A percentile compares a stretch with the other conserved stretches of the same genome.
Conservation (phyloP, 35 echinoderm and acorn worm species). For the Chiridota heheva region DNA sequence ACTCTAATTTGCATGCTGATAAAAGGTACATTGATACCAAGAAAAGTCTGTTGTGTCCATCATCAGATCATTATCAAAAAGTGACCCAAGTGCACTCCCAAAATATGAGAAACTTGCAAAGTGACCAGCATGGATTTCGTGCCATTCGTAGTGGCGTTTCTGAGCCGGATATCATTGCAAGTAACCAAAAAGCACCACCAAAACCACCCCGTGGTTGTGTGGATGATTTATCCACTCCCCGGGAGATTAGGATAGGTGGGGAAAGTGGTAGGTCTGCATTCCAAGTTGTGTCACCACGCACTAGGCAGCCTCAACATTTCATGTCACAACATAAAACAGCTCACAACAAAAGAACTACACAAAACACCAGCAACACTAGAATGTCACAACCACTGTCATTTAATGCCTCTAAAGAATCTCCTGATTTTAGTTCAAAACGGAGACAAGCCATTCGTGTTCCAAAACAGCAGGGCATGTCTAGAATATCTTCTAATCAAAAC, state of each 20-base stretch:
- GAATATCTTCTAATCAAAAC: neutral
- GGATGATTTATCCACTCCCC: neutral
- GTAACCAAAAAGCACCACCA: conserved; percentile 15
- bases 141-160: conserved; percentile 37
- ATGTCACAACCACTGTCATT: neutral
- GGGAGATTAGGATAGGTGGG: neutral
- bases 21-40: too few relatives aligned
- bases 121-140: conserved; percentile 36
- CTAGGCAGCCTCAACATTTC: neutral
- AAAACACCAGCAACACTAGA: neutral
- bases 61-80: neutral
- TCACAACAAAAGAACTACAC: conserved; percentile 8
- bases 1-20: conserved; percentile 31
- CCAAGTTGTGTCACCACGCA: conserved; percentile 18
- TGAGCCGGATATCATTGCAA: conserved; percentile 34
- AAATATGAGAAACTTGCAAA: conserved; percentile 27
- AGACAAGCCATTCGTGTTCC: neutral
- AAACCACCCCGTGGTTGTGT: conserved; percentile 26
- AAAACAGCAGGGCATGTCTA: neutral
- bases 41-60: neutral
- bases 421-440: neutral
- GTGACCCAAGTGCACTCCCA: conserved; percentile 19
- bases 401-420: conserved; percentile 7
- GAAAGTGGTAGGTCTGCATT: conserved; percentile 34
- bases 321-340: neutral